A percentile compares a stretch with the other conserved stretches of the same genome.
These are phyloP conservation scores for Otocyon megalotis DNA, from an alignment of 2,113 vertebrate species.

Conservation along the genomic window DNA sequence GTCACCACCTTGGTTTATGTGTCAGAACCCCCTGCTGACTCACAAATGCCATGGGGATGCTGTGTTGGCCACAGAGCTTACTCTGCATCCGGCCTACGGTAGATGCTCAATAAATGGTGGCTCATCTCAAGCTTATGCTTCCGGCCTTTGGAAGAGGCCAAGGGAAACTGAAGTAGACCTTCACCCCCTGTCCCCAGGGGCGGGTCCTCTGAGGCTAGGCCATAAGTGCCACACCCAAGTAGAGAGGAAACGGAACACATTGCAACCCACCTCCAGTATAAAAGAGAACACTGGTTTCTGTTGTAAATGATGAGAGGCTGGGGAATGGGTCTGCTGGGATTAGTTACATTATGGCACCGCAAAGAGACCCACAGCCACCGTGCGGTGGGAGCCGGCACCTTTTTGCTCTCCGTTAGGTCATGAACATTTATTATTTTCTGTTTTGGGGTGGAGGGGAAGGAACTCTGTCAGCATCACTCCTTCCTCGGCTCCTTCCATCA, in stretches of 20 bases:
- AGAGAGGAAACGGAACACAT: not conserved
- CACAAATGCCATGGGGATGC: not conserved
- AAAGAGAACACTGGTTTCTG: not conserved
- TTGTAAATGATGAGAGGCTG: not conserved
- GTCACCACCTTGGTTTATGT: not conserved
- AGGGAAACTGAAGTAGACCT: not conserved
- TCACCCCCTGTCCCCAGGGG: not conserved
- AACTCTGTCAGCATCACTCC: not conserved
- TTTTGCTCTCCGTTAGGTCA: not conserved
- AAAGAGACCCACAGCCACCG: not conserved
- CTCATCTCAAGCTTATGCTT: not conserved
- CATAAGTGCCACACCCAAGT: not conserved
- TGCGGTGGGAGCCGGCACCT: fast-evolving
- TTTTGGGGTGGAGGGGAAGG: not conserved
- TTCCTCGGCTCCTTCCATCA: not conserved
- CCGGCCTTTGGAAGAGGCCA: not conserved
- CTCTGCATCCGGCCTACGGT: not conserved
- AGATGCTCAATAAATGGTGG: not conserved
- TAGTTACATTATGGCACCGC: not conserved
- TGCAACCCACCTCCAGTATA: not conserved
- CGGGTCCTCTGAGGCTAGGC: not conserved
- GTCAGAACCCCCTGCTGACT: not conserved
- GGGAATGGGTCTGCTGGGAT: not conserved
- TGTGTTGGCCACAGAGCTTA: constrained; percentile 53
- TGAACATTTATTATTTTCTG: not conserved